Percentiles rank a stretch among this genome's conserved stretches.
phyloP scores from a whole-genome alignment of 2,888 invertebrate genomes.

The Tinea pellionella region DNA sequence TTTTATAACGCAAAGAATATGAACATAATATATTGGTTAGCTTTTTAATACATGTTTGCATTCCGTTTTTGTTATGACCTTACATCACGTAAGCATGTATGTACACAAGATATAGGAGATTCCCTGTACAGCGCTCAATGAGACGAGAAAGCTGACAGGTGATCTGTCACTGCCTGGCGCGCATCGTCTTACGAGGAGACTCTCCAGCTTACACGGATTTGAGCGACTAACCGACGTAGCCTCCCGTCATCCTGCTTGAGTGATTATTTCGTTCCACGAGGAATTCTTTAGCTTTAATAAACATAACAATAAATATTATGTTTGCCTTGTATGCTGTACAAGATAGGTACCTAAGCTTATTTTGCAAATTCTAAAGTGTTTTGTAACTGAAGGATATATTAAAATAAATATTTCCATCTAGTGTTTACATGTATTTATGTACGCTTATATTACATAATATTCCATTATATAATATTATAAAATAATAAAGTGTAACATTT shows the following conservation, averaged over 20 bases:
- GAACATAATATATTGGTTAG: too few species aligned
- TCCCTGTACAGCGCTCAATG: slow-evolving; percentile 6
- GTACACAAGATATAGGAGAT: background rate
- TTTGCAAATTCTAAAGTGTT: too few species aligned
- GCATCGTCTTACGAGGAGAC: slow-evolving; percentile 21
- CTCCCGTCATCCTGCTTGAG: slow-evolving; percentile 34
- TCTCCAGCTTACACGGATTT: slow-evolving; percentile 42
- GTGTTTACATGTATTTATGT: too few species aligned
- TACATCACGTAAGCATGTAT: background rate
- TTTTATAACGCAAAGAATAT: background rate
- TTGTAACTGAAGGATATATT: too few species aligned
- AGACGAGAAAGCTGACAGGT: slow-evolving; percentile 30
- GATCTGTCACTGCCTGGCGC: slow-evolving; percentile 33
- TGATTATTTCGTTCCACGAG: slow-evolving; percentile 29
- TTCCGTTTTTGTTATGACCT: background rate
- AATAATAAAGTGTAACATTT: background rate
- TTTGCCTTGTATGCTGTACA: background rate
- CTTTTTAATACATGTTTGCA: background rate
- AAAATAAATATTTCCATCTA: too few species aligned
- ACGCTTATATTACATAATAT: too few species aligned
- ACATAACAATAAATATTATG: slow-evolving; percentile 8
- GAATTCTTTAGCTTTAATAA: slow-evolving; percentile 12
- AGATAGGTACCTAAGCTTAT: background rate
- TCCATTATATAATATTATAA: too few species aligned
- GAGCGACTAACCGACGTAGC: slow-evolving; percentile 24